These are phyloP conservation scores for Cichlasoma orientale DNA, from an alignment of 2,797 vertebrate genomes.

Conservation along the genomic window DNA sequence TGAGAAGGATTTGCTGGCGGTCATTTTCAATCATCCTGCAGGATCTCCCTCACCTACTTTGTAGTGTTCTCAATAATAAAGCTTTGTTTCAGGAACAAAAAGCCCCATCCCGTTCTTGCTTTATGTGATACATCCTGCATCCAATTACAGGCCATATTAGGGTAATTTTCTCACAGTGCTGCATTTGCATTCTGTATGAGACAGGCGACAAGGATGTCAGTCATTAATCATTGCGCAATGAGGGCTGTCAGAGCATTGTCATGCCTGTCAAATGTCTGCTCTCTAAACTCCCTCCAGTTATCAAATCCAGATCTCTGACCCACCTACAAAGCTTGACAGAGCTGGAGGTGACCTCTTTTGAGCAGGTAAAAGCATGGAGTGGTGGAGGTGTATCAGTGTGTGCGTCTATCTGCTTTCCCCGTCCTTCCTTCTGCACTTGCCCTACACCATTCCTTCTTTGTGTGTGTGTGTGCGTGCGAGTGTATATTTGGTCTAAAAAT, in stretches of 20 bases:
- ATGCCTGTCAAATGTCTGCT: constrained; percentile 85
- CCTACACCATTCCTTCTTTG: constrained; percentile 16
- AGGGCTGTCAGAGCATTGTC: constrained; percentile 85
- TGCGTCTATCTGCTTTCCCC: constrained; percentile 10
- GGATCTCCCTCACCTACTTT: constrained; percentile 51
- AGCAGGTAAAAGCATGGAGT: constrained; percentile 40
- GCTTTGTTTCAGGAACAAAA: constrained; percentile 60
- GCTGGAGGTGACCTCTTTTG: constrained; percentile 77
- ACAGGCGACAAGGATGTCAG: constrained; percentile 78
- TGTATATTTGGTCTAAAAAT: constrained; percentile 32
- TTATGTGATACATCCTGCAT: constrained; percentile 60
- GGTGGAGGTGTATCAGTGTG: not conserved
- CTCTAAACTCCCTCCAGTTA: constrained; percentile 77
- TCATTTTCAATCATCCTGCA: constrained; percentile 55
- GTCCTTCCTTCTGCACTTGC: constrained; percentile 13
- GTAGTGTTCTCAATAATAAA: constrained; percentile 50
- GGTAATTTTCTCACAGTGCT: constrained; percentile 75
- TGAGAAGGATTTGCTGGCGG: constrained; percentile 54
- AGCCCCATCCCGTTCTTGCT: constrained; percentile 29
- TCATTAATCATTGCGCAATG: constrained; percentile 88
- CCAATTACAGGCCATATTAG: constrained; percentile 75
- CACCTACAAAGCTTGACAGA: constrained; percentile 81
- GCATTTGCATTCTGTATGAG: constrained; percentile 83
- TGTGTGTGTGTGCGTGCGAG: not conserved
- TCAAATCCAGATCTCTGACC: constrained; percentile 84